phyloP scores from a whole-genome alignment of 2,797 vertebrate genomes.

The Lagorchestes hirsutus region DNA sequence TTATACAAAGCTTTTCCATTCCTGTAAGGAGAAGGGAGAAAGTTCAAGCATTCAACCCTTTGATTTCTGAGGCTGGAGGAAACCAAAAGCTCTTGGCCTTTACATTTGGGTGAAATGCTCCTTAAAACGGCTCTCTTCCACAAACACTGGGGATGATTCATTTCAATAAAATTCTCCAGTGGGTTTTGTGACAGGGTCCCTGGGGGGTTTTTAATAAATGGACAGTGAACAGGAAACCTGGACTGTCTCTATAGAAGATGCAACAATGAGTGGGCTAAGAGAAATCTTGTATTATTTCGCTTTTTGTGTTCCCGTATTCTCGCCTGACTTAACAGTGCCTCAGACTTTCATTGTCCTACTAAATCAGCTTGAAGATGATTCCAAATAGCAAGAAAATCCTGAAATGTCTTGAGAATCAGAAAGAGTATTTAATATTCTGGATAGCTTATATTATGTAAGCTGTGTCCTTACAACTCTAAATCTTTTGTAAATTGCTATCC shows the following conservation, averaged over 20 bases:
- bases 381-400: not conserved
- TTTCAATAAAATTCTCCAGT: conserved; percentile 31
- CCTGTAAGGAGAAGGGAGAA: not conserved
- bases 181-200: not conserved
- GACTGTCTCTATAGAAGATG: not conserved
- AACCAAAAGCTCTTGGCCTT: not conserved
- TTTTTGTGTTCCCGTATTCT: not conserved
- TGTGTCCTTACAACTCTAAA: not conserved
- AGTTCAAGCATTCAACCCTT: not conserved
- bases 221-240: not conserved
- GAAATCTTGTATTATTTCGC: not conserved
- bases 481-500: not conserved
- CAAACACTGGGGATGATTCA: not conserved
- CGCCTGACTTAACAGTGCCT: not conserved
- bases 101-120: not conserved
- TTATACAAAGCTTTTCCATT: conserved; percentile 14
- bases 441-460: not conserved
- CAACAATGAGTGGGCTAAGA: not conserved
- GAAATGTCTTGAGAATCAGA: not conserved
- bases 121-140: conserved; percentile 17
- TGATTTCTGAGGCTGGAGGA: not conserved
- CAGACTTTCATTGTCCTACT: not conserved
- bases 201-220: conserved; percentile 9
- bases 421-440: not conserved
- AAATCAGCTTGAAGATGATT: not conserved